These are phyloP conservation scores for Myotis myotis DNA, from an alignment of 2,797 vertebrate species.

Conservation along the genomic window DNA sequence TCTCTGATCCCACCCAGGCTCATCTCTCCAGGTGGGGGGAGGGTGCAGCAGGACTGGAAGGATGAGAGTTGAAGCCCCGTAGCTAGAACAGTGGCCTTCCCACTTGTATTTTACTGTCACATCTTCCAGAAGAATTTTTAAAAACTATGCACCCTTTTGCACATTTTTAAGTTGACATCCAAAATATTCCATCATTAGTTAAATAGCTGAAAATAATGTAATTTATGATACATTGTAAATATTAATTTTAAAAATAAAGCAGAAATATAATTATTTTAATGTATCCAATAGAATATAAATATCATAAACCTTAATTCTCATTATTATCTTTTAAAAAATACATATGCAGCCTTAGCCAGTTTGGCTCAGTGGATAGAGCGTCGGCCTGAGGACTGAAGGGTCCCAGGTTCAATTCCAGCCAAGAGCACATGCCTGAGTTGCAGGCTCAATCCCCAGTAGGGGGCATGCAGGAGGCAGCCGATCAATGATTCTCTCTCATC, in stretches of 20 bases:
- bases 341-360: no score
- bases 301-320: neutral
- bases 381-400: no score
- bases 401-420: no score
- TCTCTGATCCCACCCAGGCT: neutral
- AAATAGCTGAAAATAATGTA: neutral
- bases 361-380: no score
- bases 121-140: neutral
- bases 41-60: no score
- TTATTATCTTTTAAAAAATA: neutral
- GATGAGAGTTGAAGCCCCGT: neutral
- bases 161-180: neutral
- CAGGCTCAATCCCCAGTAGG: no score
- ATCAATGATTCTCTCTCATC: no score
- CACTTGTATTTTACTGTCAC: neutral
- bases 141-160: neutral
- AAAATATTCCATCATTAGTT: neutral
- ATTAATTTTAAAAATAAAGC: slow-evolving; percentile 3
- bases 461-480: no score
- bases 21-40: neutral
- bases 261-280: neutral
- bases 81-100: neutral
- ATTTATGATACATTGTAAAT: neutral
- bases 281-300: neutral
- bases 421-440: no score